Evolutionary conservation across 2,113 vertebrate genomes (phyloP).

Genomic region (Corythoichthys haematopterus): DNA sequence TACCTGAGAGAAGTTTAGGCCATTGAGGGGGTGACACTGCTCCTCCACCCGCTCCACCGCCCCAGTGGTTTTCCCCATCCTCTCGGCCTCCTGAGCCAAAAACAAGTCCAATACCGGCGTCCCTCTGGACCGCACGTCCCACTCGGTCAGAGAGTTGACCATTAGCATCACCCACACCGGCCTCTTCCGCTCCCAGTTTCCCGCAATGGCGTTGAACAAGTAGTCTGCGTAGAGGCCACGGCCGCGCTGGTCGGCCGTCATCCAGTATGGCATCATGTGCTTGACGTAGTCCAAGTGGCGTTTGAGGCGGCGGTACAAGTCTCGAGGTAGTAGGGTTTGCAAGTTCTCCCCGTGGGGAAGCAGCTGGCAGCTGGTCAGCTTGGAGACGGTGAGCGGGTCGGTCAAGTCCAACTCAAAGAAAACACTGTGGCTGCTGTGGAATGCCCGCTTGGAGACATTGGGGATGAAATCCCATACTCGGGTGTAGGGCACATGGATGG

Average conservation of each 20-base stretch:
- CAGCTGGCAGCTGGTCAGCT: constrained; percentile 92
- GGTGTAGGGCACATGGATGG: constrained; percentile 96
- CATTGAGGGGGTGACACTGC: constrained; percentile 93
- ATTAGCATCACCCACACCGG: constrained; percentile 99
- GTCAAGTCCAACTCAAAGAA: constrained; percentile 96
- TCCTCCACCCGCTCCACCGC: constrained; percentile 94
- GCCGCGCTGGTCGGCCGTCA: constrained; percentile 90
- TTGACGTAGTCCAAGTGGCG: constrained; percentile 96
- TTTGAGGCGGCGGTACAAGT: constrained; percentile 93
- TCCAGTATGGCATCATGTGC: constrained; percentile 96
- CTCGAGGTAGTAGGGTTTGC: constrained; percentile 86
- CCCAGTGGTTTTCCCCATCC: constrained; percentile 85
- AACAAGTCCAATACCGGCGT: constrained; percentile 92
- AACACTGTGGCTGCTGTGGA: constrained; percentile 82
- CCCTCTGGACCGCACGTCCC: constrained; percentile 87
- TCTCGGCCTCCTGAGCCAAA: constrained; percentile 91
- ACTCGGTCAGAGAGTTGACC: constrained; percentile 96
- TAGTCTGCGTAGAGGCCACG: constrained; percentile 93
- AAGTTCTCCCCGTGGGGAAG: constrained; percentile 91
- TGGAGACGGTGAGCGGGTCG: constrained; percentile 90
- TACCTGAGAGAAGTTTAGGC: constrained; percentile 97
- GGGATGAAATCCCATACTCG: constrained; percentile 97
- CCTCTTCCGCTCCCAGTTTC: constrained; percentile 97
- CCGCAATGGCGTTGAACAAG: constrained; percentile 93
- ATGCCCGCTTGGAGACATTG: constrained; percentile 86